These are phyloP conservation scores for Limosa lapponica DNA, from an alignment of 2,797 vertebrate genomes.

Conservation along the genomic window DNA sequence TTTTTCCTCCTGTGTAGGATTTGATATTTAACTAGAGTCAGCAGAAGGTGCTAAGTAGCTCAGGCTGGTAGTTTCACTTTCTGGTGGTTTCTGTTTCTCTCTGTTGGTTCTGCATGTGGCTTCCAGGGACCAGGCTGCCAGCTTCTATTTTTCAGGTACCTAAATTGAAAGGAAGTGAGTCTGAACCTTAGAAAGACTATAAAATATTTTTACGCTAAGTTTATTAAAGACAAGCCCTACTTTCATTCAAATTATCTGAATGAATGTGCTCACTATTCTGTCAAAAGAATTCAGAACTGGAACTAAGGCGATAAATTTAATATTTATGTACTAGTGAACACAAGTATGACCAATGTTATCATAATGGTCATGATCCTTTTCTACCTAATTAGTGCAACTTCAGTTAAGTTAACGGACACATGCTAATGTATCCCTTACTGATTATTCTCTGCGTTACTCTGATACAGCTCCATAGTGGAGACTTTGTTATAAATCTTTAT, in stretches of 20 bases:
- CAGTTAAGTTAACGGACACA: neutral
- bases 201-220: neutral
- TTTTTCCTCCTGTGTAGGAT: neutral
- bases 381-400: neutral
- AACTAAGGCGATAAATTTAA: neutral
- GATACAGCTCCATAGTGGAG: neutral
- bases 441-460: neutral
- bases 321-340: neutral
- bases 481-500: neutral
- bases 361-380: neutral
- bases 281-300: neutral
- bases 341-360: neutral
- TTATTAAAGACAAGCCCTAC: neutral
- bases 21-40: neutral
- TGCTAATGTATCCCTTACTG: rapidly evolving
- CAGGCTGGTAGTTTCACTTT: neutral
- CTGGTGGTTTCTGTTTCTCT: neutral
- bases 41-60: neutral
- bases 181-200: neutral
- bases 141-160: neutral
- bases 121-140: neutral
- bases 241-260: neutral
- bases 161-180: neutral
- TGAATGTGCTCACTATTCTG: neutral
- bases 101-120: neutral